phyloP scores from a whole-genome alignment of 2,797 vertebrate species.

The Pteropus rufus region DNA sequence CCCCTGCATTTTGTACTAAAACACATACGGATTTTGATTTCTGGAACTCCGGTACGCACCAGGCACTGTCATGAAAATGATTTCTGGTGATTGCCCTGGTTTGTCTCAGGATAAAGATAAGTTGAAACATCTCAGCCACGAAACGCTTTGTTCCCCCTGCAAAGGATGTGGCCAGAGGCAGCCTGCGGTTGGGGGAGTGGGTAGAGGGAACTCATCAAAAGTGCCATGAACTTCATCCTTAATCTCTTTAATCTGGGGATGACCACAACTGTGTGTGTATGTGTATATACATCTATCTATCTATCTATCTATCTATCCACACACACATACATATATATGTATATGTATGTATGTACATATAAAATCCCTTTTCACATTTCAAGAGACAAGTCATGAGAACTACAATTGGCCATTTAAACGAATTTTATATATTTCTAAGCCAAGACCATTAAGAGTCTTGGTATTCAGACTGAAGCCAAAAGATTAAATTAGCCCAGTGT shows the following conservation, averaged over 20 bases:
- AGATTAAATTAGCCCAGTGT: slow-evolving; percentile 68
- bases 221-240: background rate
- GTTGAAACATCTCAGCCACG: background rate
- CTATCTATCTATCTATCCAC: no score
- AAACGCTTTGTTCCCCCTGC: background rate
- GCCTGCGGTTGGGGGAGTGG: background rate
- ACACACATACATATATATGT: no score
- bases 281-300: no score
- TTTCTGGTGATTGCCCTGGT: background rate
- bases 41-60: background rate
- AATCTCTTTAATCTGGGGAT: background rate
- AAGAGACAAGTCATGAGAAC: slow-evolving; percentile 49
- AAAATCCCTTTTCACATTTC: background rate
- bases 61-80: background rate
- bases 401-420: slow-evolving; percentile 51
- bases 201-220: background rate
- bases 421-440: slow-evolving; percentile 64
- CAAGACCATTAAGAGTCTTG: slow-evolving; percentile 58
- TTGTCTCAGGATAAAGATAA: background rate
- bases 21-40: background rate
- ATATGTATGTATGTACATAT: background rate
- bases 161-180: background rate
- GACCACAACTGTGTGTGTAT: background rate
- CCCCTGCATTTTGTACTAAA: background rate
- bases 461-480: slow-evolving; percentile 68